These are phyloP conservation scores for Falco novaeseelandiae DNA, from an alignment of 2,797 vertebrate species.

Conservation along the genomic window DNA sequence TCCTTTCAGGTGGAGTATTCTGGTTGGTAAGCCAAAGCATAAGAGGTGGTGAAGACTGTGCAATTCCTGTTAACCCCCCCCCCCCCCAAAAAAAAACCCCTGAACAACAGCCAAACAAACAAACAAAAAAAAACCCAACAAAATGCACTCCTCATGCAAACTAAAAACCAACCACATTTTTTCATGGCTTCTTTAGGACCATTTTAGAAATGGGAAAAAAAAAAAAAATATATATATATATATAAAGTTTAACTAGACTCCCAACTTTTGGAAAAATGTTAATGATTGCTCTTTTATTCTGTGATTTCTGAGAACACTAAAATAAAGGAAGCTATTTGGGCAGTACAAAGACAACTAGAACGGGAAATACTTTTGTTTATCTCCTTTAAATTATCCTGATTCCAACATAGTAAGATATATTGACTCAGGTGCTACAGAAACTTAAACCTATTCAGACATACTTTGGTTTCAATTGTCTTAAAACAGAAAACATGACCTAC, in stretches of 20 bases:
- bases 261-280: accelerated
- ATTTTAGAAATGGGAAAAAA: background rate
- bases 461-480: background rate
- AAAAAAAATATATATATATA: accelerated
- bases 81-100: background rate
- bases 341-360: background rate
- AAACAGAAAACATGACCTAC: background rate
- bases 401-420: background rate
- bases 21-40: background rate
- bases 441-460: background rate
- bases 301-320: background rate
- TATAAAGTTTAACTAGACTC: background rate
- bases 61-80: accelerated
- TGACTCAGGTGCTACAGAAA: background rate
- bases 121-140: background rate
- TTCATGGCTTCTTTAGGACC: background rate
- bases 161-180: background rate
- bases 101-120: too few relatives aligned
- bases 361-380: background rate
- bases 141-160: background rate
- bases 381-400: background rate
- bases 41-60: background rate
- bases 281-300: background rate
- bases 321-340: background rate
- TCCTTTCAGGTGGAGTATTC: background rate